Base-by-base conservation (phyloP, 2,113 vertebrate species). In the Dascyllus trimaculatus region DNA sequence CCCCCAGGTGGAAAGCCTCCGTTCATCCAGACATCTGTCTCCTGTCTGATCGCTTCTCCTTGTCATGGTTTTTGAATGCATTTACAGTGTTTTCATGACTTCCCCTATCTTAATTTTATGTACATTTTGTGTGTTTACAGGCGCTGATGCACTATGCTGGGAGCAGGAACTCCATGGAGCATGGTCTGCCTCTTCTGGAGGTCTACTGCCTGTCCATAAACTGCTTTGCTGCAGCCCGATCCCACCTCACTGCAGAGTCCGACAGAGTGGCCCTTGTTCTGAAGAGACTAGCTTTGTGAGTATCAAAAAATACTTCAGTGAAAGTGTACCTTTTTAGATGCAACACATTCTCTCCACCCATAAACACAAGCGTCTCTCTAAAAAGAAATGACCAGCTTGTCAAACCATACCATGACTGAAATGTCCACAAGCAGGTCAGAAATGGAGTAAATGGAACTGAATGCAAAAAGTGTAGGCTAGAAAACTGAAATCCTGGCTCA, bases 211-310 rank as follows among this genome's bases (percentile, higher is more conserved):
- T 99, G 85, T 96, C 98, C 89, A 98, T 99, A 89, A 97, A 96
- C 86, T 97, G 97, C 87, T 99, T 99, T 91, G 97, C 97, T 62
- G 96, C 94, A 22, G 97, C 97, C 54, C 94, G 98, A 90, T 97
- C 97, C 21, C 97, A 97, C 93, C 96, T 99, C 91, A 98, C 97
- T 54, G 95, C 96, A 46, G 97, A 97, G 89, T 99, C 97, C 38
- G 96, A 98, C 94, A 96, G 95, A 85, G 97, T 99, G 69, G 95
- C 96, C 71, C 93, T 99, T 71, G 96, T 99, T 72, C 95, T 99
- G 86, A 97, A 97, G 93, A 96, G 97, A 90, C 95, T 99, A 79
- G 97, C 97, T 80, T 92, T 99, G 98, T 99, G 94, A 98, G 97
- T 91, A 77, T 45, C 40, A 3, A 18, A 9, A 49, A 69, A 14